Conservation (phyloP, 2,888 invertebrate genomes). For the Ypsolopha sequella region DNA sequence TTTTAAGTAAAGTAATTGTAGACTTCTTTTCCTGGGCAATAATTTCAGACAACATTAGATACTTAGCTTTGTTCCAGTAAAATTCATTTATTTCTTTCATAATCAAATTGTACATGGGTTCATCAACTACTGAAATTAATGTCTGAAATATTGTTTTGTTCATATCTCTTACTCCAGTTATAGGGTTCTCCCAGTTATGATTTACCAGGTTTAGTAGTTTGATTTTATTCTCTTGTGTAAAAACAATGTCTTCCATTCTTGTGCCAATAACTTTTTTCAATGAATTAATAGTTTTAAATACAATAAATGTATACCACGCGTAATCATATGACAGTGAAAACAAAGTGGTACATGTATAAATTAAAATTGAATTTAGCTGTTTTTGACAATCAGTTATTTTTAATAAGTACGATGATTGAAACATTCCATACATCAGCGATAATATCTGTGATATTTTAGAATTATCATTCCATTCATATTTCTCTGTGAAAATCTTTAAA, state of each 20-base stretch:
- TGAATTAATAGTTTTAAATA: slow-evolving; percentile 59
- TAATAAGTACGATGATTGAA: slow-evolving; percentile 44
- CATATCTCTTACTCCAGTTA: slow-evolving; percentile 66
- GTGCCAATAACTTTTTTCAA: slow-evolving; percentile 47
- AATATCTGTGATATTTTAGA: slow-evolving; percentile 23
- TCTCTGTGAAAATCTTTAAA: slow-evolving; percentile 12
- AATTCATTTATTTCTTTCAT: slow-evolving; percentile 46
- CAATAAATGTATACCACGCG: slow-evolving; percentile 61
- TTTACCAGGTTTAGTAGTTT: slow-evolving; percentile 60
- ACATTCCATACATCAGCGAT: slow-evolving; percentile 55
- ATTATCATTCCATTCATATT: slow-evolving; percentile 12
- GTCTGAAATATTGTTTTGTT: slow-evolving; percentile 61
- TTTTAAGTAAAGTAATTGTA: slow-evolving; percentile 15
- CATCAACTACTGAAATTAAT: slow-evolving; percentile 28
- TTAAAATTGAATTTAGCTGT: slow-evolving; percentile 18
- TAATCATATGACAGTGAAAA: slow-evolving; percentile 54
- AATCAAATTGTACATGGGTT: slow-evolving; percentile 24
- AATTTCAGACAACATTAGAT: slow-evolving; percentile 66
- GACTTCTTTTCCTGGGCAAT: slow-evolving; percentile 29
- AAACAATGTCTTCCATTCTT: slow-evolving; percentile 29
- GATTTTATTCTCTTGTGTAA: slow-evolving; percentile 32
- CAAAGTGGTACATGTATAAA: slow-evolving; percentile 31
- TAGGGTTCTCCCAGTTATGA: slow-evolving; percentile 74
- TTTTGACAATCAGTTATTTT: slow-evolving; percentile 4
- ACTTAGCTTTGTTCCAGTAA: slow-evolving; percentile 73